These are phyloP conservation scores for Alviniconcha marisindica DNA, from an alignment of 1,140 invertebrate species.

Conservation along the genomic window DNA sequence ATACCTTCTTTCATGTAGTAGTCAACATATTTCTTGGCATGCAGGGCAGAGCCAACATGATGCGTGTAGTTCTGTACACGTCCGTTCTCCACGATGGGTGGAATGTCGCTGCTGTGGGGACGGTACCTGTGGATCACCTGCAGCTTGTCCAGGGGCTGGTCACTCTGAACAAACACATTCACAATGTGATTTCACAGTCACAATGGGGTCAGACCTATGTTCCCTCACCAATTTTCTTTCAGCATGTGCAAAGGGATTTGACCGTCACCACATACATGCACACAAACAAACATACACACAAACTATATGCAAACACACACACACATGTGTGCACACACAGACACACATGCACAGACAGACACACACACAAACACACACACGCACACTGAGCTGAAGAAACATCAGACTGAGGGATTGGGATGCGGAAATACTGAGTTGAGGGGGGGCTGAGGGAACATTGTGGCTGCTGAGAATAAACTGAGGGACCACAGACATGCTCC, in stretches of 20 bases:
- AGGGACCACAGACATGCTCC: too few species aligned
- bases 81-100: constrained; percentile 45
- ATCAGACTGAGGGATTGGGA: too few species aligned
- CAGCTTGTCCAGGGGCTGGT: constrained; percentile 46
- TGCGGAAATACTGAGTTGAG: too few species aligned
- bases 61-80: constrained; percentile 47
- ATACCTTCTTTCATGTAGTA: constrained; percentile 52
- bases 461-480: too few species aligned
- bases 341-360: neutral
- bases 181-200: too few species aligned
- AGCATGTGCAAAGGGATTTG: neutral
- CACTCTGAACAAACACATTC: constrained; percentile 35
- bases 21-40: constrained; percentile 47
- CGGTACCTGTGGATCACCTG: constrained; percentile 50
- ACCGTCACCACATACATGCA: neutral
- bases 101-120: constrained; percentile 36
- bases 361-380: constrained; percentile 18
- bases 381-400: too few species aligned
- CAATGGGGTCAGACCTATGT: too few species aligned
- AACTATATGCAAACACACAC: neutral
- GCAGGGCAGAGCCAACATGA: constrained; percentile 48
- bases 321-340: neutral
- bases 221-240: too few species aligned
- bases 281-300: neutral
- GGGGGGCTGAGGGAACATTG: too few species aligned